These are phyloP conservation scores for Nannoperca australis DNA, from an alignment of 2,797 vertebrate species.

Conservation along the genomic window DNA sequence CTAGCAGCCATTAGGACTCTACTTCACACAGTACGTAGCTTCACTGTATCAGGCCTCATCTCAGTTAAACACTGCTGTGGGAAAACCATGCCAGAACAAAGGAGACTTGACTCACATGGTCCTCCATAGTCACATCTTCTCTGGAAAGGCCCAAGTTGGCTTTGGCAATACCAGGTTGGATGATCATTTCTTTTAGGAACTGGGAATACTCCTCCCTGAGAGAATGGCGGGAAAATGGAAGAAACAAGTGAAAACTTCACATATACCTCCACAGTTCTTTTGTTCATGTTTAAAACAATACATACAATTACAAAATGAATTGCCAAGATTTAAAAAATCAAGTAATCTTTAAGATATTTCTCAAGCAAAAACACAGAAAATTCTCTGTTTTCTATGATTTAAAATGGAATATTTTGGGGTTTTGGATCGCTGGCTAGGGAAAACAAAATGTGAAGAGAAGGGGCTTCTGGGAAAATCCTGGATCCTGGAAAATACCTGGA, in stretches of 20 bases:
- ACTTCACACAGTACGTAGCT: background rate
- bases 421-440: background rate
- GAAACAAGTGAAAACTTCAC: background rate
- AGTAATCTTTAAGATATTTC: too few relatives aligned
- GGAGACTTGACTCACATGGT: constrained; percentile 89
- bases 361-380: background rate
- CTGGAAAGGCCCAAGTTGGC: constrained; percentile 94
- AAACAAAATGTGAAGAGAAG: background rate
- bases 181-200: constrained; percentile 98
- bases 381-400: background rate
- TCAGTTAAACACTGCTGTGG: background rate
- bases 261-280: background rate
- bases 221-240: too few relatives aligned
- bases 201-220: constrained; percentile 95
- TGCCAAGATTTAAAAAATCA: too few relatives aligned
- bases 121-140: constrained; percentile 98
- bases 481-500: too few relatives aligned
- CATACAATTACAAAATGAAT: background rate
- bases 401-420: background rate
- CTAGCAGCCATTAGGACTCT: background rate
- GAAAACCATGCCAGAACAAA: background rate
- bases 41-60: background rate
- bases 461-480: background rate
- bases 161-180: constrained; percentile 97
- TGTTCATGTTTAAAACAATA: background rate